Base-by-base conservation (phyloP, 2,888 invertebrate species). In the Helobdella robusta region DNA sequence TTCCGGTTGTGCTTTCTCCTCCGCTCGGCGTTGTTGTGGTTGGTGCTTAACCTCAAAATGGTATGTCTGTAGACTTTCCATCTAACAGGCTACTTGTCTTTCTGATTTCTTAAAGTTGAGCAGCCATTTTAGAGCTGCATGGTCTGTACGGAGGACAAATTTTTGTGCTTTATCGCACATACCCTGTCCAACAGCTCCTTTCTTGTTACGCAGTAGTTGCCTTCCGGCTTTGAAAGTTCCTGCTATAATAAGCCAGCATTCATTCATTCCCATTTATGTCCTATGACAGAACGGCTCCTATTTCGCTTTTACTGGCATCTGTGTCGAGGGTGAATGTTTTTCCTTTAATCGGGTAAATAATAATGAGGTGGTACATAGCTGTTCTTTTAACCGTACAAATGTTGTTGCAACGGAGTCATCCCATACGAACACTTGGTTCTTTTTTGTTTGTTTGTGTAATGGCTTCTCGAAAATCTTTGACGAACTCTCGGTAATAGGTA, bases 101-200 rank as follows among this genome's bases (percentile, higher is more conserved):
- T 67, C 59, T 1, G 66, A 64, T 5, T 65, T 34, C 34, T 65
- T 65, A 28, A 68, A 67, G 2, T 48, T 44, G 5, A 65, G 46
- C n/a, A 71, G 59, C 70, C 71, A 71, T 35, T 58, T 15, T 58
- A 71, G 59, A 5, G 70, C 65, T n/a, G 68, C 54, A 52, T 71
- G 71, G 48, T 72, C 72, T 18, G 69, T 69, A 11, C 69, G 52
- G 1, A 69, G 46, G 0, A 63, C n/a, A 32, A 69, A 68, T 4
- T 52, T 11, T n/a, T 48, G 40, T 70, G 56, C 50, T 69, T 69
- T 4, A 67, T 11, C 5, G 36, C 20, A n/a, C 52, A 5, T 6
- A 72, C 72, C 1, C 70, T 52, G 5, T 70, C 69, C 4, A 70
- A 58, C 34, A 72, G 44, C 54, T 68, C 72, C 32, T 59, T 64